A percentile compares a stretch with the other conserved stretches of the same genome.
Evolutionary conservation across 2,797 vertebrate genomes (phyloP).

Genomic region (Poeciliopsis paucimaculata): DNA sequence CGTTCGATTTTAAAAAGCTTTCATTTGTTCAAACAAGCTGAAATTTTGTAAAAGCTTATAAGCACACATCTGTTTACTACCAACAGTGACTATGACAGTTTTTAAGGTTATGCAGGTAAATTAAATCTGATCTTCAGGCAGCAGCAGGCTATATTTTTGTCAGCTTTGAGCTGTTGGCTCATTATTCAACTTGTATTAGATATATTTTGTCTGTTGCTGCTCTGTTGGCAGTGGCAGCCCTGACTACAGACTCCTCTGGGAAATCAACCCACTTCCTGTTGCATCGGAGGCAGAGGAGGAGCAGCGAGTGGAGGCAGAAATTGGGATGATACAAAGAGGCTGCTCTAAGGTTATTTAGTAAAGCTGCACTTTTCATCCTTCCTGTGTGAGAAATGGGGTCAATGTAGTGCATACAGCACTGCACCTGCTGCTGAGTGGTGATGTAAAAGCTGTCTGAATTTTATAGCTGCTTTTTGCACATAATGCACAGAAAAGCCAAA

Average conservation of each 20-base stretch:
- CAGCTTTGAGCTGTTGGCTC: conserved; percentile 43
- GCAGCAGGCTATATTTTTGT: conserved; percentile 27
- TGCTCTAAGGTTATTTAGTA: conserved; percentile 54
- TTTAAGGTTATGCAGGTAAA: background rate
- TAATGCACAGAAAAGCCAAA: background rate
- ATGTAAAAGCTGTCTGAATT: conserved; percentile 23
- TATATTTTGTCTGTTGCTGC: conserved; percentile 56
- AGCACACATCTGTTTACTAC: background rate
- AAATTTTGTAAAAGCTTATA: background rate
- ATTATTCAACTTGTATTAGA: conserved; percentile 52
- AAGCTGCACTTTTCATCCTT: conserved; percentile 55
- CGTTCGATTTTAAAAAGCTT: background rate
- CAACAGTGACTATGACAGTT: background rate
- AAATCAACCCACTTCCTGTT: conserved; percentile 74
- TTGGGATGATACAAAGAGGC: conserved; percentile 38
- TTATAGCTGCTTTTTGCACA: background rate
- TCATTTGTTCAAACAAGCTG: background rate
- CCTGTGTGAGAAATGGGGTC: conserved; percentile 67
- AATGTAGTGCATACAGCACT: conserved; percentile 12
- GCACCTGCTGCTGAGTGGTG: conserved; percentile 42
- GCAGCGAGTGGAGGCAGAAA: conserved; percentile 30
- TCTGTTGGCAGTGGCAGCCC: conserved; percentile 54
- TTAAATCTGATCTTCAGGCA: conserved; percentile 10
- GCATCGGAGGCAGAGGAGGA: conserved; percentile 56
- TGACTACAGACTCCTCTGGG: conserved; percentile 71